Base-by-base conservation (phyloP, 2,113 vertebrate species). In the Nothoprocta perdicaria region DNA sequence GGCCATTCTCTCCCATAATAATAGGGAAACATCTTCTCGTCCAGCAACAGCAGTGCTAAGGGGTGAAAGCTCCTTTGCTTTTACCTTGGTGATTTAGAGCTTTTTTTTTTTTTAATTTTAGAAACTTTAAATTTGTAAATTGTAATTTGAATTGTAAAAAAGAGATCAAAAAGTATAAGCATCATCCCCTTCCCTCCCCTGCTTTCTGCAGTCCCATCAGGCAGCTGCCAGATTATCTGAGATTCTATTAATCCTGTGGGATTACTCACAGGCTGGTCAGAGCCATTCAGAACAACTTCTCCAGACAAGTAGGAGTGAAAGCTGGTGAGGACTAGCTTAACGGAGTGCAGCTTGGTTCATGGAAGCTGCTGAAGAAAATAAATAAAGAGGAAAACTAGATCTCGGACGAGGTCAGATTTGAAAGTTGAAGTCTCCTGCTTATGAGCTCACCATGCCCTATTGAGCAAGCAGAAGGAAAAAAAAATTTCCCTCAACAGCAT, bases 381-480 rank as follows among this genome's bases (percentile, higher is more conserved):
- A 94, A 88, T 79, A 76, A 76, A 1, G 27, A 92, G 48, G 67
- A 60, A 95, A 94, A 77, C 62, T 45, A 77, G 80, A 50, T 68
- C 69, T 90, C 0, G 0, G n/a, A 53, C 1, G 0, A 86, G 94
- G 88, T 91, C 87, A 95, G 1, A 50, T 94, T 31, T 84, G 92
- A 91, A 93, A 95, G 87, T 79, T 80, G 62, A 88, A 90, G 83
- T 78, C 96, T 94, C 72, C 91, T 96, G 91, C 74, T 91, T 53
- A 95, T 96, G 94, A 96, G 73, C 82, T 96, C 94, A 96, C 85
- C 66, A 38, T 40, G 80, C 82, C 88, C 81, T 93, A 78, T 71
- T 93, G 90, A 95, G 86, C 88, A 96, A 96, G 95, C 82, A 86
- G 90, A 95, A 94, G 94, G 77, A 84, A 90, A 95, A 90, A 95